Evolutionary conservation across 2,888 invertebrate genomes (phyloP).

Genomic region (Lepidochitona cinerea): DNA sequence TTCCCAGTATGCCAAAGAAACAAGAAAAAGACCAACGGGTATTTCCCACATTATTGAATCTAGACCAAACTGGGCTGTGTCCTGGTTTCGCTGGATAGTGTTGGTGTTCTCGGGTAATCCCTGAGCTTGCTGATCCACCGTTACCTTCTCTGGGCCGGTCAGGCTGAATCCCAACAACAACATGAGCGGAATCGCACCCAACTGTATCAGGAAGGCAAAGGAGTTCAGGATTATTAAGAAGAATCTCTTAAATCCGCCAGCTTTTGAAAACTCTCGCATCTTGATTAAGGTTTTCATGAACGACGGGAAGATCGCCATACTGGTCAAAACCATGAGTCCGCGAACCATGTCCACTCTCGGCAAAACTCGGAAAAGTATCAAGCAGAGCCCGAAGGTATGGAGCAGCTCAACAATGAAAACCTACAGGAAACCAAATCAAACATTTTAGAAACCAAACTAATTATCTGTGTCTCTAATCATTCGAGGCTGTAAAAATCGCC

Average conservation of each 20-base stretch:
- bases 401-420: slow-evolving; percentile 54
- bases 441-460: no score
- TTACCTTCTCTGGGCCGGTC: background rate
- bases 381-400: slow-evolving; percentile 62
- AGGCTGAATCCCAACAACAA: slow-evolving; percentile 15
- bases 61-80: background rate
- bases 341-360: slow-evolving; percentile 63
- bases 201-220: slow-evolving; percentile 47
- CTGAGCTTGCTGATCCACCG: background rate
- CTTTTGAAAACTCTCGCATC: slow-evolving; percentile 16
- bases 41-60: slow-evolving; percentile 38
- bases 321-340: slow-evolving; percentile 52
- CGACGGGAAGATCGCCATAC: slow-evolving; percentile 54
- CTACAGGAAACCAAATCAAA: no score
- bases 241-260: slow-evolving; percentile 31
- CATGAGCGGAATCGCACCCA: slow-evolving; percentile 39
- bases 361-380: slow-evolving; percentile 64
- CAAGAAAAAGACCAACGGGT: slow-evolving; percentile 36
- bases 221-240: slow-evolving; percentile 33
- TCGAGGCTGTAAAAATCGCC: no score
- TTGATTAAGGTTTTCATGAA: slow-evolving; percentile 34
- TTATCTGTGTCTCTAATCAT: no score
- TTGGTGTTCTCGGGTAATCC: background rate
- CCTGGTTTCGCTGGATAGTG: background rate
- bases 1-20: slow-evolving; percentile 56